Conservation (phyloP, 2,797 vertebrate species). For the Ctenopoma kingsleyae region DNA sequence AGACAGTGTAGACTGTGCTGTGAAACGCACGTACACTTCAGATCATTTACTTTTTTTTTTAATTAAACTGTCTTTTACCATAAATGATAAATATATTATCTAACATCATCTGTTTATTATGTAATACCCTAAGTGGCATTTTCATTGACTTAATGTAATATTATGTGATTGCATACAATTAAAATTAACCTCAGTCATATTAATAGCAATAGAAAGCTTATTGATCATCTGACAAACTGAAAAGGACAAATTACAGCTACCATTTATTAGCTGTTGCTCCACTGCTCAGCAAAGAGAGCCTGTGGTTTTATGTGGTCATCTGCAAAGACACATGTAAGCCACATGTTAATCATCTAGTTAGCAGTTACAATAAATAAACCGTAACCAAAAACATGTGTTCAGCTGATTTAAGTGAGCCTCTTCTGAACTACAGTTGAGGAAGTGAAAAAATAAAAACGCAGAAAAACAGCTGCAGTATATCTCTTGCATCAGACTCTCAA, state of each 20-base stretch:
- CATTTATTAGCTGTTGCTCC: background rate
- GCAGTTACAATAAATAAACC: slow-evolving; percentile 5
- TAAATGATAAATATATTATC: background rate
- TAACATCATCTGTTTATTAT: background rate
- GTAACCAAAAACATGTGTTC: slow-evolving; percentile 13
- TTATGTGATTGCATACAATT: background rate
- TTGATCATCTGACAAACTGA: slow-evolving; percentile 13
- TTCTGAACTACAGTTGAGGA: slow-evolving; percentile 4
- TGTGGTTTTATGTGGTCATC: slow-evolving; percentile 9
- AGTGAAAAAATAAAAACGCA: slow-evolving; percentile 5
- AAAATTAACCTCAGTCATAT: slow-evolving; percentile 4
- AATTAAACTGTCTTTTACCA: background rate
- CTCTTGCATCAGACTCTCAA: background rate
- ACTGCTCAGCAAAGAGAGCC: background rate
- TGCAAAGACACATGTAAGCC: slow-evolving; percentile 6
- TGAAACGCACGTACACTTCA: background rate
- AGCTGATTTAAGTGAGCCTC: slow-evolving; percentile 13
- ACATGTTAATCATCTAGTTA: slow-evolving; percentile 5
- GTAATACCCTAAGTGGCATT: background rate
- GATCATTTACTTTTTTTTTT: background rate
- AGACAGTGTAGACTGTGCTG: background rate
- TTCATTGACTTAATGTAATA: background rate
- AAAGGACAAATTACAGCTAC: slow-evolving; percentile 5
- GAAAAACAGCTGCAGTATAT: slow-evolving; percentile 7
- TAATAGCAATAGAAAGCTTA: background rate